Percentiles rank a stretch among this genome's conserved stretches.
These are phyloP conservation scores for Genyomyrus donnyi DNA, from an alignment of 2,113 vertebrate species.

Conservation along the genomic window DNA sequence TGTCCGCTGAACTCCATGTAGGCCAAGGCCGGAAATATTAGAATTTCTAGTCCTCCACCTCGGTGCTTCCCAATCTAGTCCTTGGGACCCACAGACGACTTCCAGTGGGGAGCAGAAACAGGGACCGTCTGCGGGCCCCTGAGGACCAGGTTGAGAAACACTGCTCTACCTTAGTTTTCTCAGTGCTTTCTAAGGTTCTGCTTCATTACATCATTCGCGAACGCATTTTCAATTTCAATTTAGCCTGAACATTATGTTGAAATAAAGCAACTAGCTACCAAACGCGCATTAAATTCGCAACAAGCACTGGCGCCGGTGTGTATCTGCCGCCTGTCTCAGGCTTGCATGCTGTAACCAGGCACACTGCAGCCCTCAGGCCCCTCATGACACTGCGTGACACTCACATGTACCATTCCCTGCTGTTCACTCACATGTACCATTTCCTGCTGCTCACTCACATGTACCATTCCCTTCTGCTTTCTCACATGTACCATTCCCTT, in stretches of 20 bases:
- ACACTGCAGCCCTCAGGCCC: not conserved
- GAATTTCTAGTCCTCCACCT: not conserved
- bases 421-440: not conserved
- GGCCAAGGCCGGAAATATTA: not conserved
- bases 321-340: not conserved
- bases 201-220: not conserved
- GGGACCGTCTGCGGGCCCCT: not conserved
- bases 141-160: not conserved
- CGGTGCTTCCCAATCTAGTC: not conserved
- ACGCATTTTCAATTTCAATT: not conserved
- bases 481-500: not conserved
- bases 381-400: not conserved
- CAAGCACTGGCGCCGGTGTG: not conserved
- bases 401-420: not conserved
- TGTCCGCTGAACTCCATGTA: not conserved
- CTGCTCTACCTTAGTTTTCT: not conserved
- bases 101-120: not conserved
- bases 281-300: not conserved
- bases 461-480: too few species aligned
- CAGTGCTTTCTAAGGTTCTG: not conserved
- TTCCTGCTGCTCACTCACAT: not conserved
- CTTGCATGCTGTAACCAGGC: not conserved
- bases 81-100: not conserved
- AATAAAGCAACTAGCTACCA: not conserved
- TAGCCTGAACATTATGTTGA: not conserved